Conservation (phyloP, 2,113 vertebrate species). For the Crotalus tigris region DNA sequence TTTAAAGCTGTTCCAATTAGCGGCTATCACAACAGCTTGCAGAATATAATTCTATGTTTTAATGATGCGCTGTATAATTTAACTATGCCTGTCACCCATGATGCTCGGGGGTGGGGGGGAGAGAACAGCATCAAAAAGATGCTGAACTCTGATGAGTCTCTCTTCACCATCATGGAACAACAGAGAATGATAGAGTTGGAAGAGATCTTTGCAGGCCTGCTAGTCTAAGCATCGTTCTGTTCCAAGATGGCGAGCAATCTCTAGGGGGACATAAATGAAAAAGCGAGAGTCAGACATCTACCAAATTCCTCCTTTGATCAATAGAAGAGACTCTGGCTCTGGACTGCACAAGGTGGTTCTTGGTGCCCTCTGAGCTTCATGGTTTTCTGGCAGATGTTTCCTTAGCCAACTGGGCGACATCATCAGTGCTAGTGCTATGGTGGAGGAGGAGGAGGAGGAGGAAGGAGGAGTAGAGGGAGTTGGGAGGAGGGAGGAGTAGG, state of each 20-base stretch:
- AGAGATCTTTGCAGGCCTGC: neutral
- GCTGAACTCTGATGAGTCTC: neutral
- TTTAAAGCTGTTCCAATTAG: neutral
- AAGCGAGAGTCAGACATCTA: neutral
- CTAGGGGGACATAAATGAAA: too few relatives aligned
- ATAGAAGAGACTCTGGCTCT: too few relatives aligned
- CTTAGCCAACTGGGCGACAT: too few relatives aligned
- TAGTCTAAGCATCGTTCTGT: neutral
- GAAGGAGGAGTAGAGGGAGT: too few relatives aligned
- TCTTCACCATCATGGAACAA: neutral
- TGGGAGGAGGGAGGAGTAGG: accelerated
- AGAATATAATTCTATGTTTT: neutral
- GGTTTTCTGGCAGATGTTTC: too few relatives aligned
- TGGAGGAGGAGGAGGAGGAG: too few relatives aligned
- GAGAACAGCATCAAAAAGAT: neutral
- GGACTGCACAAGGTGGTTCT: too few relatives aligned
- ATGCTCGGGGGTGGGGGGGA: accelerated
- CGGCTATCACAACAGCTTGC: neutral
- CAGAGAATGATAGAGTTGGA: neutral
- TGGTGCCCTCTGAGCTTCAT: too few relatives aligned
- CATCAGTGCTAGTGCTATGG: too few relatives aligned
- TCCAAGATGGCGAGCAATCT: neutral
- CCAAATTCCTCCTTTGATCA: too few relatives aligned
- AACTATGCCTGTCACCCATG: neutral
- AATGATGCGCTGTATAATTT: neutral